Percentiles rank a stretch among this genome's conserved stretches.
Conservation (phyloP, 2,888 invertebrate species). For the Timandra comae region DNA sequence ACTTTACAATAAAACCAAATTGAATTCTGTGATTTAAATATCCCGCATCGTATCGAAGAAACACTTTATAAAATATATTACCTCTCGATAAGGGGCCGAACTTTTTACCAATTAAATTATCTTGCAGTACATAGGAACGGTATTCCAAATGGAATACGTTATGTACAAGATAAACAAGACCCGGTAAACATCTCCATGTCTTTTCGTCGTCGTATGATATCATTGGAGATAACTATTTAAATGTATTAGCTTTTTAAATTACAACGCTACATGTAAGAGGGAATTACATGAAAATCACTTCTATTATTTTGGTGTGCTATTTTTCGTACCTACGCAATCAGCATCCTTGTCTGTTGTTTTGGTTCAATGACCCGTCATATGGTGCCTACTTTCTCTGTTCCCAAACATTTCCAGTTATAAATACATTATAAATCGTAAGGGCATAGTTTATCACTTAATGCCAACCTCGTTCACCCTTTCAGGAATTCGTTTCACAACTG, state of each 20-base stretch:
- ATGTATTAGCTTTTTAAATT: slow-evolving; percentile 8
- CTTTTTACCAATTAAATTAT: too few species aligned
- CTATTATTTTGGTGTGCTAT: slow-evolving; percentile 4
- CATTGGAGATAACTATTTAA: too few species aligned
- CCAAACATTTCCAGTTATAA: slow-evolving; percentile 11
- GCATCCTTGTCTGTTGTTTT: slow-evolving; percentile 3
- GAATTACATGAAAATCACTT: slow-evolving; percentile 3
- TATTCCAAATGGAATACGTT: too few species aligned
- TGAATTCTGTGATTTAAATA: too few species aligned
- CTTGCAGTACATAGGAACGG: too few species aligned
- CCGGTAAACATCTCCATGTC: too few species aligned
- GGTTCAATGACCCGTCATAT: slow-evolving; percentile 15
- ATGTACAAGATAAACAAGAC: too few species aligned
- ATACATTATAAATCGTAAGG: slow-evolving; percentile 10
- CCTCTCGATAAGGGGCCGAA: too few species aligned
- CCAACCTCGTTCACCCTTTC: slow-evolving; percentile 7
- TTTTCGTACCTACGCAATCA: slow-evolving; percentile 3
- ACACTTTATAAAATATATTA: too few species aligned
- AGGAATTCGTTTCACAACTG: slow-evolving; percentile 6
- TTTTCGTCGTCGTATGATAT: too few species aligned
- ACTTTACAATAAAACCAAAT: too few species aligned
- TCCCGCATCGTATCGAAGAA: too few species aligned
- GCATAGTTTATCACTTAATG: slow-evolving; percentile 15
- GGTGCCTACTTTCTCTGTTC: slow-evolving; percentile 18
- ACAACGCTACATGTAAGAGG: slow-evolving; percentile 8